Evolutionary conservation across 2,113 vertebrate genomes (phyloP), one percentile per base, ranked within the genome.

Genomic region (Prunella fulvescens): DNA sequence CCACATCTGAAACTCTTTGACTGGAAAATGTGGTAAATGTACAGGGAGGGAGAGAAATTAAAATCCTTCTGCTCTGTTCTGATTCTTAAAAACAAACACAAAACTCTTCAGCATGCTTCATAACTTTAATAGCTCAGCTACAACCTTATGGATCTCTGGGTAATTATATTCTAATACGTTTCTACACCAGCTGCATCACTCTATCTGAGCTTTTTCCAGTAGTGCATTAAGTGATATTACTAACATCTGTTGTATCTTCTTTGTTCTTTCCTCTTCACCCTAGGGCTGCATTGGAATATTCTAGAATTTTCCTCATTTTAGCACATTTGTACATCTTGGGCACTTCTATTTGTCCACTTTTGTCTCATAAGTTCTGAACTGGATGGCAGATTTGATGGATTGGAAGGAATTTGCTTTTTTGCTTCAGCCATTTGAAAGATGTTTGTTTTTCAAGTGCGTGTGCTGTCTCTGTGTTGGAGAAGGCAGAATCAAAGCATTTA

Each of bases 161-260:
- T 94, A 89, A 76, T 93, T 88, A n/a, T 84, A 51, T 74, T 85
- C n/a, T 91, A 87, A 89, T 81, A 56, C 7, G n/a, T 62, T 91
- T 91, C 48, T 81, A 9, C 6, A 67, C 29, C 60, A 70, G 50
- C 48, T 76, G 39, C 25, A 74, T 83, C 40, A n/a, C 42, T 82
- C 40, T 64, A 51, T 67, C 60, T 56, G 53, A 79, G 66, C 57
- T 56, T 67, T 92, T 91, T 91, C 39, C 48, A 85, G 73, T 78
- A 76, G 65, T 81, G 24, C 70, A 69, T 51, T 71, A 90, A 88
- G 44, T 90, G 61, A 61, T 66, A 57, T 39, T 61, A 76, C 45
- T 85, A 82, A 65, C 85, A 88, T 79, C 74, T 95, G 79, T 61
- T 81, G 37, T 39, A 28, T 86, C 26, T 33, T 47, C 65, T 89